These are phyloP conservation scores for Caradrina clavipalpis DNA, from an alignment of 2,888 invertebrate genomes.

Conservation along the genomic window DNA sequence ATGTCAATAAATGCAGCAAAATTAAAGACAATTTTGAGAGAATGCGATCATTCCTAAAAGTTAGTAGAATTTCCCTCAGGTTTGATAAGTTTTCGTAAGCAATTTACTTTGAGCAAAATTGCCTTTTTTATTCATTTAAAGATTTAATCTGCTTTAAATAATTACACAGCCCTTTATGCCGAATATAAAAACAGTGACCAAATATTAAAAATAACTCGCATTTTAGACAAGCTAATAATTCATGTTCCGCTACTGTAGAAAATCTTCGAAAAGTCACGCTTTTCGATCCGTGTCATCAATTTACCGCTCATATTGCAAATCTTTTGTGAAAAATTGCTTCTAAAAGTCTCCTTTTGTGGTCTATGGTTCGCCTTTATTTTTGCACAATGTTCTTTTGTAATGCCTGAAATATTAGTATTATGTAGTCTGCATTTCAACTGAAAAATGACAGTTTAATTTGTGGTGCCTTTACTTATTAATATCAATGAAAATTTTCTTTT, in stretches of 20 bases:
- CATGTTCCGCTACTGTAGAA: slow-evolving; percentile 26
- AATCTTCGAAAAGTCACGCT: slow-evolving; percentile 33
- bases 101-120: too few species aligned
- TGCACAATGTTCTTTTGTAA: slow-evolving; percentile 12
- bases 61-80: too few species aligned
- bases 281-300: slow-evolving; percentile 42
- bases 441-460: background rate
- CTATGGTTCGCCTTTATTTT: background rate
- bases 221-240: slow-evolving; percentile 22
- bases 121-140: too few species aligned
- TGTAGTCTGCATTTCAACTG: background rate
- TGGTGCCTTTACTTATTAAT: too few species aligned
- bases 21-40: too few species aligned
- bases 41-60: too few species aligned
- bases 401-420: background rate
- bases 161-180: too few species aligned
- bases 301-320: slow-evolving; percentile 26
- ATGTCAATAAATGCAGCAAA: too few species aligned
- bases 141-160: too few species aligned
- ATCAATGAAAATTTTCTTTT: background rate
- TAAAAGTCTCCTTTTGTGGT: slow-evolving; percentile 8
- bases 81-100: too few species aligned
- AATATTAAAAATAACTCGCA: background rate
- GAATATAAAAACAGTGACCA: background rate
- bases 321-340: slow-evolving; percentile 14